Percentiles rank a stretch among this genome's conserved stretches.
Evolutionary conservation across 2,797 vertebrate genomes (phyloP).

Genomic region (Tapirus indicus): DNA sequence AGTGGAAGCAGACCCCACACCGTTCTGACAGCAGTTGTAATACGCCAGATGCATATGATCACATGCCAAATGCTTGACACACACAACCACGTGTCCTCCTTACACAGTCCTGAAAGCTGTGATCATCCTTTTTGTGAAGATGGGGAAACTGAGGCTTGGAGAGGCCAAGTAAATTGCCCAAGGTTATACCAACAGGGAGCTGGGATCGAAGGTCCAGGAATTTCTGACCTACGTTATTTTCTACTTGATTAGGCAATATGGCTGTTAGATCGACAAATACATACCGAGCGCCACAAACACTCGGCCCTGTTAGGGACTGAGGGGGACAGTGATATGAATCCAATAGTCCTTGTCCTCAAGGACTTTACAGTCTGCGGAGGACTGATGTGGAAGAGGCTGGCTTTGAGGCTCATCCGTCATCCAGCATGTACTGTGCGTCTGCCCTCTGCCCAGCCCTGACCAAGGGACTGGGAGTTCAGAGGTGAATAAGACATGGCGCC

Average conservation of each 20-base stretch:
- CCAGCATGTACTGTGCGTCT: no score
- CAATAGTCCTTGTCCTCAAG: not conserved
- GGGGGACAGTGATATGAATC: not conserved
- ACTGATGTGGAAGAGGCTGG: not conserved
- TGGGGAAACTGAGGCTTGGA: not conserved
- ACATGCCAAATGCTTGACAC: no score
- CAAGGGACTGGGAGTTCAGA: not conserved
- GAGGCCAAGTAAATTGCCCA: not conserved
- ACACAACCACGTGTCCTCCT: not conserved
- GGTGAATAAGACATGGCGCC: accelerated
- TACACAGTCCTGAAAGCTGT: no score
- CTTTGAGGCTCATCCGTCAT: not conserved
- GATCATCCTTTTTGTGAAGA: not conserved
- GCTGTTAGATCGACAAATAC: not conserved
- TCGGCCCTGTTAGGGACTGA: accelerated
- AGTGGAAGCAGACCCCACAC: no score
- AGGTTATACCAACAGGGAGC: not conserved
- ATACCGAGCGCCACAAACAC: accelerated
- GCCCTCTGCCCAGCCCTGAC: not conserved
- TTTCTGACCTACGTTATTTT: not conserved
- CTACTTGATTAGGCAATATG: not conserved
- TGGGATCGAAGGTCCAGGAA: not conserved
- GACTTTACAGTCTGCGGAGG: not conserved
- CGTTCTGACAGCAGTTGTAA: not conserved
- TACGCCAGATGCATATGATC: accelerated